Conservation (phyloP, 2,888 invertebrate genomes). For the Drosophila pegasa region DNA sequence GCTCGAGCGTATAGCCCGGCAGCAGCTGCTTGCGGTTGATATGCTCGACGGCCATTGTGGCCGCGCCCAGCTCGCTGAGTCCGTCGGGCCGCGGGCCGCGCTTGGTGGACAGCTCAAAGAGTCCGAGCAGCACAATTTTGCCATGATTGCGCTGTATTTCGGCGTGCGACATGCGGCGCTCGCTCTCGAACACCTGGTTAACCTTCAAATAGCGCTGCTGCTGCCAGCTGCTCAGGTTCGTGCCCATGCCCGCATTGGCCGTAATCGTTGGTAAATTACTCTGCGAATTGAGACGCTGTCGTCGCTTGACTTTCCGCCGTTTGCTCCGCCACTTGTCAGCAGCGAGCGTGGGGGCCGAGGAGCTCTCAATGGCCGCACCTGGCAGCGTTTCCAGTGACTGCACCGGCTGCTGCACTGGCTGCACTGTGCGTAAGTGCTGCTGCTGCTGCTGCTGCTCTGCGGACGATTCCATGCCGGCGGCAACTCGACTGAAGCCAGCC, state of each 20-base stretch:
- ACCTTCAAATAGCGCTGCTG: slow-evolving; percentile 82
- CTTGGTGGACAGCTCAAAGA: slow-evolving; percentile 91
- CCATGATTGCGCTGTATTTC: slow-evolving; percentile 82
- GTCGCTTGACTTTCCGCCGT: slow-evolving; percentile 78
- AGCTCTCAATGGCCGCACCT: neutral
- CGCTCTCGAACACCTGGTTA: slow-evolving; percentile 84
- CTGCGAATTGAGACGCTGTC: slow-evolving; percentile 66
- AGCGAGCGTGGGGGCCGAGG: neutral
- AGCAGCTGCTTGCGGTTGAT: slow-evolving; percentile 89
- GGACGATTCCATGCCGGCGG: slow-evolving; percentile 66
- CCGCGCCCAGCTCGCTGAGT: slow-evolving; percentile 90
- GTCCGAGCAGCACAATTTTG: slow-evolving; percentile 89
- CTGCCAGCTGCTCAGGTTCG: slow-evolving; percentile 69
- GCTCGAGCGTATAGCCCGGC: slow-evolving; percentile 90
- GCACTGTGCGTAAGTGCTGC: slow-evolving; percentile 11
- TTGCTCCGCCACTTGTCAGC: slow-evolving; percentile 63
- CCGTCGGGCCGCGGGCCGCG: slow-evolving; percentile 89
- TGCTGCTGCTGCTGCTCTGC: slow-evolving; percentile 67
- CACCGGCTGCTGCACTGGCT: neutral
- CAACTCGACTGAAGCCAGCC: slow-evolving; percentile 29
- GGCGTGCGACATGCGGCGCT: slow-evolving; percentile 79
- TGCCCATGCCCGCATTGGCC: slow-evolving; percentile 3
- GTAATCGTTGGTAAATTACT: slow-evolving; percentile 65
- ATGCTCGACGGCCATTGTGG: slow-evolving; percentile 91
- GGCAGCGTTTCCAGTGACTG: slow-evolving; percentile 6